Evolutionary conservation across 2,113 vertebrate genomes (phyloP).

Genomic region (Corythornis vintsioides): DNA sequence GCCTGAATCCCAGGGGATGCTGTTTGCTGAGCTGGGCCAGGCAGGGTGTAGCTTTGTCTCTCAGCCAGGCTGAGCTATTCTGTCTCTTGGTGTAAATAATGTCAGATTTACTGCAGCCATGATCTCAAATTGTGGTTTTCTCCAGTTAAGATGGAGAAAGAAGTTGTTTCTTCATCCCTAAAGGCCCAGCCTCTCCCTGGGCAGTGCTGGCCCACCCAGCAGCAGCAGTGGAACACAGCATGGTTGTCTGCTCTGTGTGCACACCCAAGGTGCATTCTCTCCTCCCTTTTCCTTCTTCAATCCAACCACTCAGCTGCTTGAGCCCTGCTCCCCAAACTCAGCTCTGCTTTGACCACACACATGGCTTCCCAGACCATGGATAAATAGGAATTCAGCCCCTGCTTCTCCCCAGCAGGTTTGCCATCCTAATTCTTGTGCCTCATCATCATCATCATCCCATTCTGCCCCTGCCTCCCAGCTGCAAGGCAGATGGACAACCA

Average conservation of each 20-base stretch:
- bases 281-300: background rate
- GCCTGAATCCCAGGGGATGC: background rate
- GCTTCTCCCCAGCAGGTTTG: background rate
- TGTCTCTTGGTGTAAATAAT: background rate
- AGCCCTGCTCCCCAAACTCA: background rate
- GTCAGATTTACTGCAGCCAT: background rate
- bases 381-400: background rate
- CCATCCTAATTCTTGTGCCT: background rate
- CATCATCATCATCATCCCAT: background rate
- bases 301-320: background rate
- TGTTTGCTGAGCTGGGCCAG: background rate
- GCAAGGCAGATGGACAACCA: background rate
- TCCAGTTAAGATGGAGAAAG: background rate
- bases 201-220: fast-evolving
- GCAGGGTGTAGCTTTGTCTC: background rate
- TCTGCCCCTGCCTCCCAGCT: background rate
- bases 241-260: too few species aligned
- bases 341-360: background rate
- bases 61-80: background rate
- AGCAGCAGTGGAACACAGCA: background rate
- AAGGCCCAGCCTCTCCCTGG: background rate
- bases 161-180: background rate
- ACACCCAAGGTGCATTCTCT: background rate
- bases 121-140: background rate
- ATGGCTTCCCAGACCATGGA: background rate